A percentile compares a stretch with the other conserved stretches of the same genome.
Conservation (phyloP, 23 tunicate species). For the Ascidia mentula region DNA sequence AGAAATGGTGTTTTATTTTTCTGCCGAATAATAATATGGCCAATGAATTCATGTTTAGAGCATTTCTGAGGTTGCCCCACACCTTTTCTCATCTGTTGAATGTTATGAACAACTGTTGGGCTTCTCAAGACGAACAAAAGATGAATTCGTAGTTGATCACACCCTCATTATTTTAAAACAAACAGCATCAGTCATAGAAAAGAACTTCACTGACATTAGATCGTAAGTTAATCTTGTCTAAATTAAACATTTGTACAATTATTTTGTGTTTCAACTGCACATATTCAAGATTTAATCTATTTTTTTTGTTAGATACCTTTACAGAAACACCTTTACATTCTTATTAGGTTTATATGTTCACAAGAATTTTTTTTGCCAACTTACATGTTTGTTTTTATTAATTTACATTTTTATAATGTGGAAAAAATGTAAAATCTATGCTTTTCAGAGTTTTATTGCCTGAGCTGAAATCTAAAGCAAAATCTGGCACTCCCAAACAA, state of each 20-base stretch:
- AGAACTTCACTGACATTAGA: slow-evolving; percentile 62
- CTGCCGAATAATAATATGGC: too few relatives aligned
- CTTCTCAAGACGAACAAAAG: slow-evolving; percentile 40
- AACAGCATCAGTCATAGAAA: slow-evolving; percentile 63
- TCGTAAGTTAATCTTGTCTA: slow-evolving; percentile 31
- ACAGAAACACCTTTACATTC: too few relatives aligned
- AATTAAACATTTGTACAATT: too few relatives aligned
- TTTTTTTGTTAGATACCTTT: not conserved
- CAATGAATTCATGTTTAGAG: too few relatives aligned
- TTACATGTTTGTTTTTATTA: not conserved
- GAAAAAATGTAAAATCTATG: too few relatives aligned
- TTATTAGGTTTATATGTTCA: too few relatives aligned
- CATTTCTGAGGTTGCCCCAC: slow-evolving; percentile 53
- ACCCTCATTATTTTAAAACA: slow-evolving; percentile 48
- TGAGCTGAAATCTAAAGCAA: slow-evolving; percentile 71
- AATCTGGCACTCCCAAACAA: slow-evolving; percentile 59
- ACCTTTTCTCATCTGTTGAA: slow-evolving; percentile 55
- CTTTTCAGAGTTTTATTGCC: slow-evolving; percentile 58
- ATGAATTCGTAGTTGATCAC: slow-evolving; percentile 54
- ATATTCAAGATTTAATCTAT: too few relatives aligned
- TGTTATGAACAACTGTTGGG: slow-evolving; percentile 66
- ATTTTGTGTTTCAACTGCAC: too few relatives aligned
- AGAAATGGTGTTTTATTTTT: too few relatives aligned
- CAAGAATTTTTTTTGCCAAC: too few relatives aligned
- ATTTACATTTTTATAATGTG: too few relatives aligned